These are phyloP conservation scores for Spisula subtruncata DNA, from an alignment of 2,888 invertebrate species.

Conservation along the genomic window DNA sequence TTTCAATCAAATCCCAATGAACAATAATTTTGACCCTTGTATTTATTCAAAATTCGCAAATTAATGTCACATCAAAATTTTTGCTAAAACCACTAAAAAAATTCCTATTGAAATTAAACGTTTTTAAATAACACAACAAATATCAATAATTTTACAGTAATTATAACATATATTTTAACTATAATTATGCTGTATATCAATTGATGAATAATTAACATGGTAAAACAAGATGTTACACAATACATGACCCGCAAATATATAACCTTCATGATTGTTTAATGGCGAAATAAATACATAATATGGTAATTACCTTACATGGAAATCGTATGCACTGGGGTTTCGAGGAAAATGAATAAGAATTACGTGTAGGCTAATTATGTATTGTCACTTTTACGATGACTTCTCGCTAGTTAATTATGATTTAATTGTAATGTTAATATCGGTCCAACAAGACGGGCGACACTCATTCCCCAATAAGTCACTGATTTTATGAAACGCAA, in stretches of 20 bases:
- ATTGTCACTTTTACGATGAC: background rate
- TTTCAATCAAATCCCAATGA: too few species aligned
- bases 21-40: too few species aligned
- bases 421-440: background rate
- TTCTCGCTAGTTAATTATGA: background rate
- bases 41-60: too few species aligned
- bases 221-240: background rate
- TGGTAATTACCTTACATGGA: constrained; percentile 6
- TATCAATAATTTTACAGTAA: too few species aligned
- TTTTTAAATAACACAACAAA: too few species aligned
- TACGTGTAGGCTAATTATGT: background rate
- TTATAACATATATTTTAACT: too few species aligned
- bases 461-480: background rate
- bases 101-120: too few species aligned
- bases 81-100: too few species aligned
- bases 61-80: too few species aligned
- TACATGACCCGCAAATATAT: background rate
- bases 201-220: background rate
- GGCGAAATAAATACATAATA: background rate
- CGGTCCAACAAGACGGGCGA: background rate
- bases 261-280: background rate
- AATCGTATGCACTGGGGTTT: background rate
- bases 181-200: background rate
- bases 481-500: background rate
- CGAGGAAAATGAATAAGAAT: constrained; percentile 11